phyloP scores from a whole-genome alignment of 2,113 vertebrate species.

The Crotalus horridus region DNA sequence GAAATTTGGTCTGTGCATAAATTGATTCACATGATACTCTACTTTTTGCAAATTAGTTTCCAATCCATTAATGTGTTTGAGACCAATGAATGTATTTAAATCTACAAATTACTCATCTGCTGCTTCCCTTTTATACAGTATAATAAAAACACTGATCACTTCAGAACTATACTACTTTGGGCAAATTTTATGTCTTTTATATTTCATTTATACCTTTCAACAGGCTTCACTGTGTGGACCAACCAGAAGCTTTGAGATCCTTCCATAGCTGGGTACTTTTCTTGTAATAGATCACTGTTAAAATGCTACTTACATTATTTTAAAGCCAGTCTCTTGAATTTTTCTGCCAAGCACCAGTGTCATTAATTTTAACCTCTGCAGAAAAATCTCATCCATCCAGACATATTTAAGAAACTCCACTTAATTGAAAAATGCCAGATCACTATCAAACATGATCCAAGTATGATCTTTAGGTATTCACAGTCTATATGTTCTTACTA shows the following conservation, averaged over 20 bases:
- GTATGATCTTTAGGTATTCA: not conserved
- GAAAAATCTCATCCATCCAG: not conserved
- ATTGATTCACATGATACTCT: not conserved
- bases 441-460: not conserved
- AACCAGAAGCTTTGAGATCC: not conserved
- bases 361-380: not conserved
- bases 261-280: not conserved
- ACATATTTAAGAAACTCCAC: not conserved
- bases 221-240: not conserved
- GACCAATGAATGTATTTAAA: not conserved
- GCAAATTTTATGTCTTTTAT: not conserved
- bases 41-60: not conserved
- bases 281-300: not conserved
- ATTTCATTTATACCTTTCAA: not conserved
- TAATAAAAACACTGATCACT: not conserved
- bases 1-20: not conserved
- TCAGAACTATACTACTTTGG: not conserved
- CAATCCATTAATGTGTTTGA: not conserved
- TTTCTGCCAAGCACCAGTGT: not conserved
- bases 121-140: not conserved
- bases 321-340: not conserved
- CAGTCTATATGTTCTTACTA: not conserved
- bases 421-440: slow-evolving; percentile 9
- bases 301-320: slow-evolving; percentile 11
- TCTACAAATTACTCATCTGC: not conserved